Evolutionary conservation across 1,140 invertebrate species (phyloP), one percentile per base, ranked within the genome.

Genomic region (Triops longicaudatus): DNA sequence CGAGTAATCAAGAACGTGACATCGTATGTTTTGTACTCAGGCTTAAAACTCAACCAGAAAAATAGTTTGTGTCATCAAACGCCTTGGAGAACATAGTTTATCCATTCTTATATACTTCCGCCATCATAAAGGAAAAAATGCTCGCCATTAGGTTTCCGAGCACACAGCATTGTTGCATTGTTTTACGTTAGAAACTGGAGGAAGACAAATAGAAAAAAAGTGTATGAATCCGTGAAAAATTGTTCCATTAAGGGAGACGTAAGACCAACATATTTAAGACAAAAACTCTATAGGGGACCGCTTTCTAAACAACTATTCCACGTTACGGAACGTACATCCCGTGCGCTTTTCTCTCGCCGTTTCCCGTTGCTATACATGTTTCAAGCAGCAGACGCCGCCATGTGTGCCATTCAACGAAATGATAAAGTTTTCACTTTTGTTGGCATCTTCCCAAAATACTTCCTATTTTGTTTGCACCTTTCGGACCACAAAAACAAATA

Each of bases 1-100:
- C 50, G 50, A 63, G 50, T 63, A 63, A 63, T 22, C 50, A 63
- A 63, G 50, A 63, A 22, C n/a, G 50, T 63, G 50, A 22, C 50
- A 63, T 63, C 22, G 50, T 63, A 9, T 63, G 14, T 63, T 63
- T 63, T 63, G 50, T 22, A 63, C 50, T 63, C 2, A 7, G 31
- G 2, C 7, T 63, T 22, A 63, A 63, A 63, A 63, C 50, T 14
- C 50, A 63, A 37, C 1, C 50, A 63, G 50, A 0, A 9, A 37
- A 37, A 37, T 37, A 37, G 31, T 37, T 63, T 17, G 17, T 63
- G 50, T 63, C 50, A 63, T 63, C 50, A 63, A 63, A 14, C 50
- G 22, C 14, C 50, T 63, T 17, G 4, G 14, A 22, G 50, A n/a
- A 22, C 50, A 63, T 22, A 63, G 50, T 63, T 63, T 63, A 22